Evolutionary conservation across 2,888 invertebrate species (phyloP).

Genomic region (Ochropleura leucogaster): DNA sequence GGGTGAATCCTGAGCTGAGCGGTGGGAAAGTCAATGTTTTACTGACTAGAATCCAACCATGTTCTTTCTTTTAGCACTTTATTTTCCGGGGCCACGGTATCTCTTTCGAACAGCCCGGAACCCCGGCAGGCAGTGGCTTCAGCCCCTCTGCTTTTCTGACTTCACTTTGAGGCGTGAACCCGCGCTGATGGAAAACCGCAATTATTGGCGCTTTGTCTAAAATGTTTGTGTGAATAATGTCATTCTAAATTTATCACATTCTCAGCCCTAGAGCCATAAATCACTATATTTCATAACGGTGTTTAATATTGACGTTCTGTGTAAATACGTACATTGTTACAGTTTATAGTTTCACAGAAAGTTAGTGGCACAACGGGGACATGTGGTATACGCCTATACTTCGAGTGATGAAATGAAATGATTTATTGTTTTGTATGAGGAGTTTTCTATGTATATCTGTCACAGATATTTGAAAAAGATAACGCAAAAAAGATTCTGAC

Average conservation of each 20-base stretch:
- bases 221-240: slow-evolving; percentile 64
- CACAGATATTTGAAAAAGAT: no score
- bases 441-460: slow-evolving; percentile 22
- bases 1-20: no score
- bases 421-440: slow-evolving; percentile 32
- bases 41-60: no score
- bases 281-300: slow-evolving; percentile 53
- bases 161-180: no score
- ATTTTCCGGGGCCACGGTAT: no score
- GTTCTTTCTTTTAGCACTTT: no score
- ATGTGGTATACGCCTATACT: slow-evolving; percentile 27
- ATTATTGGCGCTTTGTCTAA: slow-evolving; percentile 67
- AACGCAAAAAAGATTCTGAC: no score
- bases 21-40: no score
- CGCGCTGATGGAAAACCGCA: slow-evolving; percentile 41
- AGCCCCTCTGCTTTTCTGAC: no score
- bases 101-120: no score
- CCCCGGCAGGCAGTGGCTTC: no score
- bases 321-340: slow-evolving; percentile 60
- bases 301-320: slow-evolving; percentile 51
- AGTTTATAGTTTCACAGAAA: slow-evolving; percentile 60
- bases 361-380: slow-evolving; percentile 33
- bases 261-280: slow-evolving; percentile 46
- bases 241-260: slow-evolving; percentile 41
- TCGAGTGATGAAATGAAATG: slow-evolving; percentile 32